These are phyloP conservation scores for Eriocheir sinensis DNA, from an alignment of 1,140 invertebrate species.

Conservation along the genomic window DNA sequence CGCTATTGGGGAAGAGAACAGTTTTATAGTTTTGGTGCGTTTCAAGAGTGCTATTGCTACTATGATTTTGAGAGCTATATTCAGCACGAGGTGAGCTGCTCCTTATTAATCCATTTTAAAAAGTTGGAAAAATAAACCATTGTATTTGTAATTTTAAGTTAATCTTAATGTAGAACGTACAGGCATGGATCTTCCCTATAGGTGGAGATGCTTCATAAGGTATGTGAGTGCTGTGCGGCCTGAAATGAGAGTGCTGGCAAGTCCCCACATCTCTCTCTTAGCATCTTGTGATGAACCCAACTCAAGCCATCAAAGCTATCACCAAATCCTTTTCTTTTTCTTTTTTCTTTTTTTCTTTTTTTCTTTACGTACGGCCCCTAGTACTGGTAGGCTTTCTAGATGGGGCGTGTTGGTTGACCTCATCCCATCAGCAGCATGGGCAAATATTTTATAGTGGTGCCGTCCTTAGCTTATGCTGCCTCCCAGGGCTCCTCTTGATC, in stretches of 20 bases:
- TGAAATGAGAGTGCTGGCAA: neutral
- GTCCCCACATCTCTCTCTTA: neutral
- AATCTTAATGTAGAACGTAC: neutral
- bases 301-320: neutral
- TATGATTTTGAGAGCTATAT: neutral
- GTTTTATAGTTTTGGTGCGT: slow-evolving; percentile 25
- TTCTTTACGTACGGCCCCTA: neutral
- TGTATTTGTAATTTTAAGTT: neutral
- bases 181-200: neutral
- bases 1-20: neutral
- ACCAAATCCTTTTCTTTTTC: neutral
- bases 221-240: neutral
- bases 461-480: neutral
- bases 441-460: neutral
- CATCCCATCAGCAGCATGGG: neutral
- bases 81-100: neutral
- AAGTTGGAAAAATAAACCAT: neutral
- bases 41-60: neutral
- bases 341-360: neutral
- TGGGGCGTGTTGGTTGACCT: neutral
- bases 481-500: too few species aligned
- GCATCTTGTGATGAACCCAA: neutral
- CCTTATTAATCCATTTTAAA: neutral
- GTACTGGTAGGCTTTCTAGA: neutral
- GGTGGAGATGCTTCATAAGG: neutral